phyloP scores from a whole-genome alignment of 2,113 vertebrate genomes.

The Salvelinus fontinalis region DNA sequence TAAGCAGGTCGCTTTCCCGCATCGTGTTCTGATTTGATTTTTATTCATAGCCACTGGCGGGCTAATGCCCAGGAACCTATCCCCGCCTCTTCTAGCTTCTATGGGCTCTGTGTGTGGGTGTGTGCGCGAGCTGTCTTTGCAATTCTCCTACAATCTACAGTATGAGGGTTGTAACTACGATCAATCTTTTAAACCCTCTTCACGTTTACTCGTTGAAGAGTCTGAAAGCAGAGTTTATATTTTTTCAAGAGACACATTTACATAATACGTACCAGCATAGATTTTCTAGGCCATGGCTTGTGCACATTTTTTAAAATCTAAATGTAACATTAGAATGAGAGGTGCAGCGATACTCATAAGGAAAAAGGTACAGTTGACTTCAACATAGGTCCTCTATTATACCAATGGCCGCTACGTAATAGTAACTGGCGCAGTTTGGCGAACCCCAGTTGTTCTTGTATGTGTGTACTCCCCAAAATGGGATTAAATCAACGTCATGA shows the following conservation, averaged over 20 bases:
- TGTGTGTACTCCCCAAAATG: background rate
- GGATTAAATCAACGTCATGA: background rate
- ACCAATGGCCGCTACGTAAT: background rate
- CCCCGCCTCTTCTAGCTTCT: no score
- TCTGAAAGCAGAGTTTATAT: background rate
- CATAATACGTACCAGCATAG: background rate
- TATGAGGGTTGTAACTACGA: no score
- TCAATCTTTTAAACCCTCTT: no score
- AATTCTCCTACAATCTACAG: no score
- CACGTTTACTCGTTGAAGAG: background rate
- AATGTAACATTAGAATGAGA: conserved; percentile 4
- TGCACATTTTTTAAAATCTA: background rate
- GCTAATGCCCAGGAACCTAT: no score
- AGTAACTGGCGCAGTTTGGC: background rate
- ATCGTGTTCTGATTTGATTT: no score
- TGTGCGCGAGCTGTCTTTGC: no score
- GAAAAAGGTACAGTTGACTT: background rate
- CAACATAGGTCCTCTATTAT: background rate
- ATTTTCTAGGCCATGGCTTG: background rate
- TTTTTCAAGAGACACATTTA: background rate
- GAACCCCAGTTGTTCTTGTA: background rate
- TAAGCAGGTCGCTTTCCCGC: no score
- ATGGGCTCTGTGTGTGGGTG: no score
- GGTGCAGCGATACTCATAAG: background rate
- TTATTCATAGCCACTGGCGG: no score